Evolutionary conservation across 1,140 invertebrate genomes (phyloP).

Genomic region (Drosophila sucinea): DNA sequence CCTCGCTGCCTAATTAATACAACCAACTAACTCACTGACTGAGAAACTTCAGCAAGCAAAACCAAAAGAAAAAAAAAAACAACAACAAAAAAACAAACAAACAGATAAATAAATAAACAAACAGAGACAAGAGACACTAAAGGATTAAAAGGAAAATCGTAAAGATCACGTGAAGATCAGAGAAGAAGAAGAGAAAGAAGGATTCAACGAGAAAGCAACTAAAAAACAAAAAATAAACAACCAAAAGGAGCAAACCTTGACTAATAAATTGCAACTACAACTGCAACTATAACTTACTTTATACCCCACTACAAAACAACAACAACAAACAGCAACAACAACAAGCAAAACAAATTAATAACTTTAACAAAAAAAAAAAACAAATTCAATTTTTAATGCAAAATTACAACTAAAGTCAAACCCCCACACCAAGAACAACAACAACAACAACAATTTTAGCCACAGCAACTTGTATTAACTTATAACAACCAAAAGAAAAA

Average conservation of each 20-base stretch:
- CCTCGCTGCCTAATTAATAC: conserved; percentile 69
- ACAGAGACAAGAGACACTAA: conserved; percentile 26
- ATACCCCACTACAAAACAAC: conserved; percentile 50
- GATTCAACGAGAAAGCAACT: conserved; percentile 21
- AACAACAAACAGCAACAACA: conserved; percentile 30
- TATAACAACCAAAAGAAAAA: conserved; percentile 14
- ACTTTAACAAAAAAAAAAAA: conserved; percentile 26
- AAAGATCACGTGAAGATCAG: background rate
- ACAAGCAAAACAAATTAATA: conserved; percentile 37
- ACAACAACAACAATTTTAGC: conserved; percentile 53
- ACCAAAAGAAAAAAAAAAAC: too few relatives aligned
- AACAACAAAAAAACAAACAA: conserved; percentile 1
- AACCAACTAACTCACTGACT: conserved; percentile 79
- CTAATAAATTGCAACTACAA: conserved; percentile 43
- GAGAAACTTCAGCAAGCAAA: conserved; percentile 59
- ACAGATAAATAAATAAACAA: conserved; percentile 40
- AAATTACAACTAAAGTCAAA: conserved; percentile 33
- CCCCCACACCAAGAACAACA: conserved; percentile 24
- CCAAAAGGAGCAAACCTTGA: conserved; percentile 47
- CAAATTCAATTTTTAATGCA: conserved; percentile 59
- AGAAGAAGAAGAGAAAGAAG: background rate
- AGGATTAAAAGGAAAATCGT: conserved; percentile 7
- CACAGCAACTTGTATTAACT: conserved; percentile 50
- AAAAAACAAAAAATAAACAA: conserved; percentile 17
- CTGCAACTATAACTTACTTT: conserved; percentile 70